Evolutionary conservation across 2,113 vertebrate genomes (phyloP), one percentile per base, ranked within the genome.

Genomic region (Tenebrosternarchus preto): DNA sequence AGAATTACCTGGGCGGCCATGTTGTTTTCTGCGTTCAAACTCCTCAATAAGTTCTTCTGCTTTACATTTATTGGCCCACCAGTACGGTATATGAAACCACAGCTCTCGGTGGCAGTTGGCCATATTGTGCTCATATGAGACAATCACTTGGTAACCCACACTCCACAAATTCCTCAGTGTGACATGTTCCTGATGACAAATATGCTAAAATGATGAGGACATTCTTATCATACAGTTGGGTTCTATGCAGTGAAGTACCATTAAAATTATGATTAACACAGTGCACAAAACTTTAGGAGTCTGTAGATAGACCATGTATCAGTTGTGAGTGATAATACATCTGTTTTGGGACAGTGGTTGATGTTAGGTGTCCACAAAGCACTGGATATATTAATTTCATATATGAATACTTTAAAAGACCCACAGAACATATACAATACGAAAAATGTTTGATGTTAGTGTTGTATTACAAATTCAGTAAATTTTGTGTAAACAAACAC

Each of bases 11-110:
- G 93, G 93, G 74, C 93, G 82, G 24, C 92, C 91, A 0, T 80
- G 66, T 74, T 88, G 88, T 76, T 94, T 93, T 61, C 85, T 86
- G 31, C 77, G 84, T 70, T 94, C 93, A 72, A 94, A 92, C 73
- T 87, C 92, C 46, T 93, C 89, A 0, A 94, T 90, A 0, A 94
- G 91, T 5, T 86, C 86, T 82, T 93, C 91, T 0, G 92, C 90
- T 85, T 90, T 89, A 85, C 88, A 91, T 75, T 93, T 94, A 83
- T 94, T 93, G 57, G 92, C 93, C 93, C 93, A 94, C 93, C 93
- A 93, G 85, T 94, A 94, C 0, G 92, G 90, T 22, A 94, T 93
- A 59, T 91, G 90, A 5, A 88, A 86, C 92, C 93, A 94, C 79
- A 94, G 86, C 57, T 93, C 90, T 0, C 67, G 50, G 80, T 92